Evolutionary conservation across 2,797 vertebrate species (phyloP).

Genomic region (Lophius americanus): DNA sequence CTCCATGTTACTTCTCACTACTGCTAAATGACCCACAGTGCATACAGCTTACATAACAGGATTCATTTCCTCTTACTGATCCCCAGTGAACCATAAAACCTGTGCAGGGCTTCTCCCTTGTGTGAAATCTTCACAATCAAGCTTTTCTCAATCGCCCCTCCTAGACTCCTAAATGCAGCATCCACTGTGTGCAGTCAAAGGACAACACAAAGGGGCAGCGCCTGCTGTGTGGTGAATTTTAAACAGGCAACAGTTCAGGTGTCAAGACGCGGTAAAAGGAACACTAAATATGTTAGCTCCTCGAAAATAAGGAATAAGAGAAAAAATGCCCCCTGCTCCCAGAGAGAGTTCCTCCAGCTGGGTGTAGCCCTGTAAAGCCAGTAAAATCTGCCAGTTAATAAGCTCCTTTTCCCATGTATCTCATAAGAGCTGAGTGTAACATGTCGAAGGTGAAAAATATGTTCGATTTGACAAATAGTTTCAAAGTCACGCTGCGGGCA

Average conservation of each 20-base stretch:
- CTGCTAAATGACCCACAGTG: slow-evolving; percentile 32
- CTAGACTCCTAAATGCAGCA: slow-evolving; percentile 29
- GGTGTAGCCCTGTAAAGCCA: background rate
- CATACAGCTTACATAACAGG: slow-evolving; percentile 46
- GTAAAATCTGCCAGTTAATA: background rate
- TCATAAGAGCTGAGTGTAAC: slow-evolving; percentile 1
- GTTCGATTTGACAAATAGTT: background rate
- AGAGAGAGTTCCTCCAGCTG: slow-evolving; percentile 19
- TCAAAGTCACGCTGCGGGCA: slow-evolving; percentile 1
- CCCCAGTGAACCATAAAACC: slow-evolving; percentile 12
- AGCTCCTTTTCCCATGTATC: slow-evolving; percentile 32
- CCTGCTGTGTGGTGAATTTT: slow-evolving; percentile 22
- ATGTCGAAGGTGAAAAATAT: slow-evolving; percentile 4
- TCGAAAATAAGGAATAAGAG: background rate
- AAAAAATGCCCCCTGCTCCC: background rate
- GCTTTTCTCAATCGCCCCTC: slow-evolving; percentile 34
- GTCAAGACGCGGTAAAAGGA: slow-evolving; percentile 18
- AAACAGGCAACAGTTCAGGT: slow-evolving; percentile 11
- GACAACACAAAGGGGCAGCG: slow-evolving; percentile 11
- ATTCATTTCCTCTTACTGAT: slow-evolving; percentile 46
- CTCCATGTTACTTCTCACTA: slow-evolving; percentile 22
- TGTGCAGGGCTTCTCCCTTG: background rate
- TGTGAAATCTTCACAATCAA: slow-evolving; percentile 16
- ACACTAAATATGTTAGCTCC: slow-evolving; percentile 1
- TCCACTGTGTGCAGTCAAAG: background rate